Base-by-base conservation (phyloP, 23 tunicate genomes). In the Trididemnum nubilum region DNA sequence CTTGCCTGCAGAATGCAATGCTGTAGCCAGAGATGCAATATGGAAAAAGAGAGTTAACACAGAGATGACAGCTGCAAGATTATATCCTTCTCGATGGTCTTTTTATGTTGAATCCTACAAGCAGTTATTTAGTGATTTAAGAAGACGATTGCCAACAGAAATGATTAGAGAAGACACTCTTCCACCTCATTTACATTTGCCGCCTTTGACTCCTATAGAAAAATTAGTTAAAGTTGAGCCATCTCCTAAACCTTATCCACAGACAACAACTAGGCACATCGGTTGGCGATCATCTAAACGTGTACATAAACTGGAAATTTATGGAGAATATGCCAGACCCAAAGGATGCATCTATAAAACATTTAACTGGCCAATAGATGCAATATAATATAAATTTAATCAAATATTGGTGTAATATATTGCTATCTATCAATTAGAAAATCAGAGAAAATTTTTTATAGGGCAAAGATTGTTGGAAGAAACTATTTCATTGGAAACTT, bases 11-110 rank as follows among this genome's bases (percentile, higher is more conserved):
- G 97, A 89, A 3, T 91, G 97, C 81, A 91, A 91, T 51, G 85
- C 65, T 33, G 97, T 92, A 0, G 92, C 88, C 0, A 78, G 85
- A 34, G 97, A 92, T 78, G 92, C 82, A 59, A 87, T 92, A 23
- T 92, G 97, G 97, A 92, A 92, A 87, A 83, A 90, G 52, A 88
- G 82, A 36, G 92, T 92, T 21, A 71, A 87, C 49, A 86, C 77
- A 83, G 97, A 92, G 60, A 64, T 82, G 92, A 49, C 91, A 24
- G 92, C 97, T 34, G 81, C 97, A 7, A 82, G 81, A 71, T 74
- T 73, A 83, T 92, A 88, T 88, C 97, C 97, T 28, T 80, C 81
- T 27, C 83, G 83, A 30, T 92, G 97, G 97, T 90, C 87, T 1
- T 86, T 86, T 60, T 86, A 82, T 83, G 82, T 90, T 1, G 80